Conservation (phyloP, 2,113 vertebrate species). For the Melanocharis versteri region DNA sequence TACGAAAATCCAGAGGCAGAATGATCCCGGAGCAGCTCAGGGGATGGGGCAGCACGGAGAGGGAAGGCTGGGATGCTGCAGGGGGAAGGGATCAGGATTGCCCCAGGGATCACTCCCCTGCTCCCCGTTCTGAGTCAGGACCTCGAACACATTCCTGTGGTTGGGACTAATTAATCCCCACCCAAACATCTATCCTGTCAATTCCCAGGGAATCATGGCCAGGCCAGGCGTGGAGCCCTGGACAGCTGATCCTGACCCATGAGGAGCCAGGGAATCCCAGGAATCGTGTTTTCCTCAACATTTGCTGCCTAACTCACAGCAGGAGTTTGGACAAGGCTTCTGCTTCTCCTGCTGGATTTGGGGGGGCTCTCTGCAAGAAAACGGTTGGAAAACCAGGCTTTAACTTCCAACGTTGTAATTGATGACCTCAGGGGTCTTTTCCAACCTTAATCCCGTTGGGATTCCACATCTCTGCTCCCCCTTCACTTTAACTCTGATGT, state of each 20-base stretch:
- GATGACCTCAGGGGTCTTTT: neutral
- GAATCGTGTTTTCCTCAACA: neutral
- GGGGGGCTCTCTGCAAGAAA: neutral
- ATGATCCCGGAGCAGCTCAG: rapidly evolving
- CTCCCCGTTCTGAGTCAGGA: rapidly evolving
- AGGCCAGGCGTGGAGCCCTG: neutral
- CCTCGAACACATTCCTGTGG: rapidly evolving
- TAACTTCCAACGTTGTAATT: neutral
- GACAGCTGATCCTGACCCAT: rapidly evolving
- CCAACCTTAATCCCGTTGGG: neutral
- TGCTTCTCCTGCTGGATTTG: neutral
- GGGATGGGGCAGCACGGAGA: neutral
- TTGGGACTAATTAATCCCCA: neutral
- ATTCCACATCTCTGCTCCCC: neutral
- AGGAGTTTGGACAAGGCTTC: too few relatives aligned
- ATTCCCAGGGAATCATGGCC: rapidly evolving
- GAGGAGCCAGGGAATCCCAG: neutral
- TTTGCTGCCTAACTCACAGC: neutral
- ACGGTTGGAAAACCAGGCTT: neutral
- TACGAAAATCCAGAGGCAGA: rapidly evolving
- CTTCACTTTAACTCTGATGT: neutral
- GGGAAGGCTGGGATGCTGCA: neutral
- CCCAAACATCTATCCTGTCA: rapidly evolving
- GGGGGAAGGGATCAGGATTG: rapidly evolving
- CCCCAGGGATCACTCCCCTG: neutral